Percentiles rank a stretch among this genome's conserved stretches.
phyloP scores from a whole-genome alignment of 2,797 vertebrate genomes.

The Aulostomus chinensis region DNA sequence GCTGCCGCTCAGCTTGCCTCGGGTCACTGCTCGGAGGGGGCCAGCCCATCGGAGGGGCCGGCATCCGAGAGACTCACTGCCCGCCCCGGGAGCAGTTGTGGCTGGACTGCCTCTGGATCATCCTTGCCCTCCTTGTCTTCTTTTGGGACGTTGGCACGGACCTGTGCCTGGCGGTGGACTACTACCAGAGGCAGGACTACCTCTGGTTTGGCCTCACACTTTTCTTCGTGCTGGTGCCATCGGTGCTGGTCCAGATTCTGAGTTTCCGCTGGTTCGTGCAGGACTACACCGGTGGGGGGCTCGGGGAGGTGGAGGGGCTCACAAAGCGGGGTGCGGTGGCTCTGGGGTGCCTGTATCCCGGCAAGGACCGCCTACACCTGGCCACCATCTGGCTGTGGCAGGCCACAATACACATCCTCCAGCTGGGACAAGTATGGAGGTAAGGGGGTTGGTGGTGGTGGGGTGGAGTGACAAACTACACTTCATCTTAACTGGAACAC shows the following conservation, averaged over 20 bases:
- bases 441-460: constrained; percentile 65
- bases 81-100: constrained; percentile 87
- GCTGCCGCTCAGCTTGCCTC: constrained; percentile 94
- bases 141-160: constrained; percentile 97
- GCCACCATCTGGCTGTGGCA: constrained; percentile 96
- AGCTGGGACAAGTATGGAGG: constrained; percentile 99
- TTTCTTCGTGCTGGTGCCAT: constrained; percentile 96
- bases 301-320: constrained; percentile 93
- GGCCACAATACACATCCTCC: constrained; percentile 92
- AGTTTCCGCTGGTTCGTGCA: constrained; percentile 99
- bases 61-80: constrained; percentile 75
- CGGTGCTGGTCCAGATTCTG: constrained; percentile 95
- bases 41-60: constrained; percentile 54
- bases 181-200: constrained; percentile 92
- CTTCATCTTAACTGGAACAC: constrained; percentile 5
- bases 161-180: constrained; percentile 93
- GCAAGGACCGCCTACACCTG: constrained; percentile 90
- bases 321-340: constrained; percentile 85
- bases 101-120: constrained; percentile 98
- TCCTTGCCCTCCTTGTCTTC: constrained; percentile 94
- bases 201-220: constrained; percentile 94
- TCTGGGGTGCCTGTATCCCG: constrained; percentile 78
- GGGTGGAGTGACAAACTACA: constrained; percentile 1
- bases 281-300: constrained; percentile 93
- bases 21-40: constrained; percentile 82